A percentile compares a stretch with the other conserved stretches of the same genome.
Conservation (phyloP, 2,113 vertebrate genomes). For the Lycocorax pyrrhopterus region DNA sequence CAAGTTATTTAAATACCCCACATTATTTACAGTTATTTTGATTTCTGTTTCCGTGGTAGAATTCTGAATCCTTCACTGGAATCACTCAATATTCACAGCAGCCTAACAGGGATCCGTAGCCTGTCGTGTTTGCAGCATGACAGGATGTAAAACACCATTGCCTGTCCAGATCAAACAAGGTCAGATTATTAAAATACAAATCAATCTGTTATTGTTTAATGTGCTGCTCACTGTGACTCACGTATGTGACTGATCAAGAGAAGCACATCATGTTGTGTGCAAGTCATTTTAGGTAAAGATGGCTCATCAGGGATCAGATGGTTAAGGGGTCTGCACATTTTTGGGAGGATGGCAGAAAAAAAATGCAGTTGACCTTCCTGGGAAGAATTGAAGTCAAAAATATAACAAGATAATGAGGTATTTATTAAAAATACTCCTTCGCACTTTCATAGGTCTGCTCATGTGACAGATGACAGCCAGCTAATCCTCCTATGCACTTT, state of each 20-base stretch:
- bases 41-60: background rate
- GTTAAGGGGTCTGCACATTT: background rate
- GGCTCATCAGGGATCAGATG: background rate
- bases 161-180: constrained; percentile 12
- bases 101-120: background rate
- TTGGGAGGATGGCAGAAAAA: background rate
- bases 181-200: constrained; percentile 53
- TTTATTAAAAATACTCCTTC: constrained; percentile 11
- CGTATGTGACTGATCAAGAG: background rate
- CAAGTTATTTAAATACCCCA: background rate
- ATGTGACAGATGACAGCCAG: background rate
- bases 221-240: background rate
- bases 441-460: background rate
- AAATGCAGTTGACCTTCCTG: background rate
- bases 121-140: background rate
- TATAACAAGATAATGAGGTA: background rate
- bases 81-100: constrained; percentile 2
- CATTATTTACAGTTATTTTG: background rate
- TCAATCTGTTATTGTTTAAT: constrained; percentile 31
- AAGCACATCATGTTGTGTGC: background rate
- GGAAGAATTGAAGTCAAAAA: background rate
- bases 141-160: background rate
- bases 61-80: background rate
- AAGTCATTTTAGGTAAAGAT: background rate
- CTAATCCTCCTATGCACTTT: constrained; percentile 8